phyloP scores from a whole-genome alignment of 2,113 vertebrate species.

The Oenanthe melanoleuca region DNA sequence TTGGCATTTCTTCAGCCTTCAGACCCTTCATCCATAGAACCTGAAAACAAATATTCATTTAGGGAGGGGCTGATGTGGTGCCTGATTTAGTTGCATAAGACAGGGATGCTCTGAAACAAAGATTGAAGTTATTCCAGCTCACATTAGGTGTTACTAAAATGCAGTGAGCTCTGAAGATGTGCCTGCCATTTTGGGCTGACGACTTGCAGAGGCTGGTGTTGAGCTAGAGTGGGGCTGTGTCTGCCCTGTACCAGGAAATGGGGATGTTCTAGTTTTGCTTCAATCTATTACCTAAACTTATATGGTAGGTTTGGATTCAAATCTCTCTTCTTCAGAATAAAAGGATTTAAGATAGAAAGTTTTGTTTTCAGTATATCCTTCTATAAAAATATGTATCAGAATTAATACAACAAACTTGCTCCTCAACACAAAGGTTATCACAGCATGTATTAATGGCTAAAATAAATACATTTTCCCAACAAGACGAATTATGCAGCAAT shows the following conservation, averaged over 20 bases:
- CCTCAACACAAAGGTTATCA: constrained; percentile 9
- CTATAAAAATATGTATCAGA: not conserved
- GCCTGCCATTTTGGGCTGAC: not conserved
- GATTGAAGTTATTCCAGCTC: not conserved
- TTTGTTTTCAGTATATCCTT: not conserved
- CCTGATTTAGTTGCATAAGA: not conserved
- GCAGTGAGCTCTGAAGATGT: not conserved
- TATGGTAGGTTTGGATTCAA: not conserved
- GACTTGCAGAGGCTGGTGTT: not conserved
- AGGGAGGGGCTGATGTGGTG: not conserved
- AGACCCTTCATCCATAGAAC: not conserved
- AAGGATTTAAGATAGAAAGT: not conserved
- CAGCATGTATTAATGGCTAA: constrained; percentile 28
- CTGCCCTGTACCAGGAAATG: not conserved
- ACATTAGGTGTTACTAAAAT: not conserved
- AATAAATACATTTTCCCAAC: constrained; percentile 46
- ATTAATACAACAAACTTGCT: not conserved
- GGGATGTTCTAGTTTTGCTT: not conserved
- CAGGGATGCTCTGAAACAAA: not conserved
- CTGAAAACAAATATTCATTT: not conserved
- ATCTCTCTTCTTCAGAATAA: constrained; percentile 3
- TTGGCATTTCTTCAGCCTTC: not conserved
- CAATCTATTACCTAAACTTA: not conserved
- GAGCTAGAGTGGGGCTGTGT: not conserved
- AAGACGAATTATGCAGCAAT: constrained; percentile 15